Evolutionary conservation across 2,113 vertebrate genomes (phyloP).

Genomic region (Apteryx owenii): DNA sequence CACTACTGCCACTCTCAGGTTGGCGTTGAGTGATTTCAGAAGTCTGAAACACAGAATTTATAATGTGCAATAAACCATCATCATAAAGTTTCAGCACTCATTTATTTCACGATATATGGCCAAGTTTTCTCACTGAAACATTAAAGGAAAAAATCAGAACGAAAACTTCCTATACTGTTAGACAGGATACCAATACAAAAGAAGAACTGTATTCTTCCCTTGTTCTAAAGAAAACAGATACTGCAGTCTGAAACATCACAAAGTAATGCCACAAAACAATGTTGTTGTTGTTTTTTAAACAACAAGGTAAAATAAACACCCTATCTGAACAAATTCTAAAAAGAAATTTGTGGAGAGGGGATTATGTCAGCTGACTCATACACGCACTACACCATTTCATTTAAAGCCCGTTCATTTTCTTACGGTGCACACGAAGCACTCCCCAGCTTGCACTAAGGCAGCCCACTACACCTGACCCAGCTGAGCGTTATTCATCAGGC

Average conservation of each 20-base stretch:
- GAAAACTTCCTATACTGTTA: not conserved
- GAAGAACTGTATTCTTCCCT: not conserved
- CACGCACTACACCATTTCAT: accelerated
- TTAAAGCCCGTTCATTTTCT: not conserved
- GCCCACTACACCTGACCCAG: constrained; percentile 17
- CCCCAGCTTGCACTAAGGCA: not conserved
- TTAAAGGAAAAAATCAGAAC: not conserved
- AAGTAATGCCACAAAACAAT: accelerated
- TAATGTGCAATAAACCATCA: not conserved
- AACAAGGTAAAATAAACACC: not conserved
- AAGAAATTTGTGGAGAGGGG: accelerated
- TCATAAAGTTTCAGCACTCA: not conserved
- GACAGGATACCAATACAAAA: not conserved
- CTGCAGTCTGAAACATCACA: accelerated
- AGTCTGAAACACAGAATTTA: not conserved
- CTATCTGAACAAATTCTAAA: accelerated
- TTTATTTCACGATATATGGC: not conserved
- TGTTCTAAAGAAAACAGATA: not conserved
- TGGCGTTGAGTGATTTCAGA: not conserved
- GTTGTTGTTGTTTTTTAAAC: accelerated
- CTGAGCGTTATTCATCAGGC: constrained; percentile 37
- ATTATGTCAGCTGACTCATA: accelerated
- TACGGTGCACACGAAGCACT: accelerated
- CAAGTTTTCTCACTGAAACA: not conserved
- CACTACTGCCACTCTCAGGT: constrained; percentile 50